A percentile compares a stretch with the other conserved stretches of the same genome.
Conservation (phyloP, 2,888 invertebrate genomes). For the Perithous albicinctus region DNA sequence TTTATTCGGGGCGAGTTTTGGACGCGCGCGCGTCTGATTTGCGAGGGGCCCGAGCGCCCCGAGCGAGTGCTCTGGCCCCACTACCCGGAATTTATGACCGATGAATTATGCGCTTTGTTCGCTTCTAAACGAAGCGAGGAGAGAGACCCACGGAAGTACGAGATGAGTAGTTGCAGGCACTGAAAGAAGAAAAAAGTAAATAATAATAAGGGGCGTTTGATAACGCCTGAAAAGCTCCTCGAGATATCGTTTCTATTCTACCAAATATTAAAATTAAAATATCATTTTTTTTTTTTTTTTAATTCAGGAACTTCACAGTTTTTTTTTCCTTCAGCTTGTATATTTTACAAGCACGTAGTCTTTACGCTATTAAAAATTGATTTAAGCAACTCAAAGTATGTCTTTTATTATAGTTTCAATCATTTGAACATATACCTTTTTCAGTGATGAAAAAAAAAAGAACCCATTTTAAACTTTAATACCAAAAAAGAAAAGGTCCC, state of each 20-base stretch:
- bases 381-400: no score
- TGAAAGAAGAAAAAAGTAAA: slow-evolving; percentile 44
- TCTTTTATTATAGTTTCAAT: no score
- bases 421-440: no score
- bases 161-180: slow-evolving; percentile 51
- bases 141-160: slow-evolving; percentile 35
- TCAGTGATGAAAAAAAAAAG: no score
- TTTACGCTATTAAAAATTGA: no score
- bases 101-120: slow-evolving; percentile 73
- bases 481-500: no score
- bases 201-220: slow-evolving; percentile 35
- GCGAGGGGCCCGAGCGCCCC: slow-evolving; percentile 60
- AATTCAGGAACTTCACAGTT: no score
- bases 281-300: no score
- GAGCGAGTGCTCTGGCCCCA: slow-evolving; percentile 48
- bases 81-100: slow-evolving; percentile 72
- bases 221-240: background rate
- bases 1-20: slow-evolving; percentile 66
- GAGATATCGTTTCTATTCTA: slow-evolving; percentile 2
- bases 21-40: slow-evolving; percentile 64
- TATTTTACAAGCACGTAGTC: no score
- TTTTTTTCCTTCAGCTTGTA: no score
- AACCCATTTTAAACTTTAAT: no score
- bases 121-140: slow-evolving; percentile 43
- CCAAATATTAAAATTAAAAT: background rate